These are phyloP conservation scores for Eueides isabella DNA, from an alignment of 1,140 invertebrate species.

Conservation along the genomic window DNA sequence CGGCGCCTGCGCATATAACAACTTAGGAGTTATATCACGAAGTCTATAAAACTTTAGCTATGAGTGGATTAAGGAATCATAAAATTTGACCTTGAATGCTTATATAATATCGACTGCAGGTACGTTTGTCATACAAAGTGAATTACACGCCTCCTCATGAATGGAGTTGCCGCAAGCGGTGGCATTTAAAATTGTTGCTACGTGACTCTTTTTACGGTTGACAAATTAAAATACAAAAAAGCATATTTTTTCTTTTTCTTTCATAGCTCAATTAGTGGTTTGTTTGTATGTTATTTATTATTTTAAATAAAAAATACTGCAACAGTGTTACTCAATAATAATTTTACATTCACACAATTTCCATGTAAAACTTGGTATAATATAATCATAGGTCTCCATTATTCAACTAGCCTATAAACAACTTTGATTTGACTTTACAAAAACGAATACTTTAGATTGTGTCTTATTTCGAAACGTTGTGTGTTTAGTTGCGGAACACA, in stretches of 20 bases:
- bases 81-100: conserved; percentile 62
- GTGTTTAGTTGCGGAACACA: no score
- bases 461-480: no score
- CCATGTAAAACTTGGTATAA: no score
- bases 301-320: background rate
- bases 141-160: conserved; percentile 1
- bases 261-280: background rate
- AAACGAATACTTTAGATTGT: no score
- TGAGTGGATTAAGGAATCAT: conserved; percentile 59
- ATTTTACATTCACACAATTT: no score
- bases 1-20: conserved; percentile 48
- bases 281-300: background rate
- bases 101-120: conserved; percentile 19
- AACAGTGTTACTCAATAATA: background rate
- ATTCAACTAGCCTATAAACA: no score
- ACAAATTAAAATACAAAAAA: background rate
- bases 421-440: no score
- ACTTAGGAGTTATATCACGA: conserved; percentile 55
- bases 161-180: background rate
- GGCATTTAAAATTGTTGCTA: background rate
- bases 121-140: conserved; percentile 23
- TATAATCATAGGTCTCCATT: no score
- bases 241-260: background rate
- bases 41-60: conserved; percentile 56
- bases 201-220: conserved; percentile 18